A percentile compares a stretch with the other conserved stretches of the same genome.
Conservation (phyloP, 1,140 invertebrate genomes). For the Myzus persicae region DNA sequence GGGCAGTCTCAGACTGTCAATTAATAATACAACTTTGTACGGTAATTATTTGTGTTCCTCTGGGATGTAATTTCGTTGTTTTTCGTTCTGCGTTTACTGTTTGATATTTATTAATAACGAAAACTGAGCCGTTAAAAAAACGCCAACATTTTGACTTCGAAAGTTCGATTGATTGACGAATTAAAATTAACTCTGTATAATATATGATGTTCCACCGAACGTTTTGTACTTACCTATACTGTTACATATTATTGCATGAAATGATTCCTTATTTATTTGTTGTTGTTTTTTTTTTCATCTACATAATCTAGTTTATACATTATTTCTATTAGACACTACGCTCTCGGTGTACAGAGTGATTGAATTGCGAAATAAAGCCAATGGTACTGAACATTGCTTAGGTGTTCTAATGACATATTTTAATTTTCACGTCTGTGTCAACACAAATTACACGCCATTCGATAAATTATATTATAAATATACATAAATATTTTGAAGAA, state of each 20-base stretch:
- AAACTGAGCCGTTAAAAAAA: neutral
- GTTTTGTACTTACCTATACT: no score
- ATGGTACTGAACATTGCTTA: no score
- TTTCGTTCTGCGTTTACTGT: neutral
- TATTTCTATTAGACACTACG: neutral
- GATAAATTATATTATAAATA: neutral
- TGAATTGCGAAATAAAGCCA: no score
- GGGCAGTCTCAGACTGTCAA: neutral
- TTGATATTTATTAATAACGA: neutral
- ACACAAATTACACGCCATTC: neutral
- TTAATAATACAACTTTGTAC: neutral
- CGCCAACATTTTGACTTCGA: neutral
- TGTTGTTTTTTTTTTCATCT: neutral
- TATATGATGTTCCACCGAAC: no score
- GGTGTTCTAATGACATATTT: no score
- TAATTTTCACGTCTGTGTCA: no score
- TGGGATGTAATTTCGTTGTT: neutral
- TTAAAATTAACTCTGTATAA: neutral
- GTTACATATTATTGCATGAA: no score
- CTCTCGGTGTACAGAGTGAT: no score
- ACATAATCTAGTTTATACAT: neutral
- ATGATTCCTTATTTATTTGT: no score
- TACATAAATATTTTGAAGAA: neutral
- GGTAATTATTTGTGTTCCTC: neutral
- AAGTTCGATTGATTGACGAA: no score